Percentiles rank a stretch among this genome's conserved stretches.
phyloP scores from a whole-genome alignment of 2,888 invertebrate genomes.

The Pyrochroa serraticornis region DNA sequence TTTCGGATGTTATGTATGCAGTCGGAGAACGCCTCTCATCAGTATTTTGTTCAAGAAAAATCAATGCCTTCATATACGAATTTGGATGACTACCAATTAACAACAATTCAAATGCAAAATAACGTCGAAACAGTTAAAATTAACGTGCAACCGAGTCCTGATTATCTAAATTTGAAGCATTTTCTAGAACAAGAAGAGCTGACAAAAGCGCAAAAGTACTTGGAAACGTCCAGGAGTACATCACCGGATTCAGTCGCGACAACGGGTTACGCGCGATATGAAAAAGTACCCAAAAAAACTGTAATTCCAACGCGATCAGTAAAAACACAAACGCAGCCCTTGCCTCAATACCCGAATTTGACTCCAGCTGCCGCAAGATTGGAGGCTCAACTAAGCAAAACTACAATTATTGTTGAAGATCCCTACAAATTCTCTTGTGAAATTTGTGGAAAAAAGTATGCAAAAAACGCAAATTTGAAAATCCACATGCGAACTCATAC shows the following conservation, averaged over 20 bases:
- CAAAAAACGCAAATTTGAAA: slow-evolving; percentile 45
- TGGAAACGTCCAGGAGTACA: slow-evolving; percentile 17
- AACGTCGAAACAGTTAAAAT: background rate
- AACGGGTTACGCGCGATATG: slow-evolving; percentile 25
- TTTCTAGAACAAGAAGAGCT: slow-evolving; percentile 13
- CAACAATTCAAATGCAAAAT: slow-evolving; percentile 13
- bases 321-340: slow-evolving; percentile 31
- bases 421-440: slow-evolving; percentile 36
- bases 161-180: slow-evolving; percentile 16
- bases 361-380: slow-evolving; percentile 29
- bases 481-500: slow-evolving; percentile 46
- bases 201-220: background rate
- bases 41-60: slow-evolving; percentile 20
- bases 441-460: slow-evolving; percentile 43
- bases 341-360: slow-evolving; percentile 28
- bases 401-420: slow-evolving; percentile 30
- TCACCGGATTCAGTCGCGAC: slow-evolving; percentile 29
- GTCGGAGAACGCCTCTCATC: slow-evolving; percentile 20
- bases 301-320: slow-evolving; percentile 22
- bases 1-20: slow-evolving; percentile 23
- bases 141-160: background rate
- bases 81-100: slow-evolving; percentile 21
- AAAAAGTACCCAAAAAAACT: slow-evolving; percentile 19
- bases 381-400: slow-evolving; percentile 28
- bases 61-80: slow-evolving; percentile 19